phyloP scores from a whole-genome alignment of 2,888 invertebrate genomes.

The Epinotia bilunana region DNA sequence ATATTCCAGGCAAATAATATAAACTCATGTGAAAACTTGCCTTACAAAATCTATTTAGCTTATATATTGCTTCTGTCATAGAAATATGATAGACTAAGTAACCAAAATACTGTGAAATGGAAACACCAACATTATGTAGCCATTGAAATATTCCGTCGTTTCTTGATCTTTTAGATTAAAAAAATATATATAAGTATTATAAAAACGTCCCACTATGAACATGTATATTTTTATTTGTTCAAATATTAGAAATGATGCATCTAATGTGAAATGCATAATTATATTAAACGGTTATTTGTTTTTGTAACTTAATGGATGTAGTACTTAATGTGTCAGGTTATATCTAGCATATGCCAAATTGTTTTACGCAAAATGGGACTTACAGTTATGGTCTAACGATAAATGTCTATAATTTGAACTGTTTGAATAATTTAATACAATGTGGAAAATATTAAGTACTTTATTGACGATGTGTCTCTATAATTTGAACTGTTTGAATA shows the following conservation, averaged over 20 bases:
- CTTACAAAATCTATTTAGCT: background rate
- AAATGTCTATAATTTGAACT: background rate
- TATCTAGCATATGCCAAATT: background rate
- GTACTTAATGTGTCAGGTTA: background rate
- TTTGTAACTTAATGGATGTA: background rate
- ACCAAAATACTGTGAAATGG: background rate
- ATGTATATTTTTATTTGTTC: no score
- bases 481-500: no score
- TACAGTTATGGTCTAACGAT: background rate
- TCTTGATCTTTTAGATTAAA: background rate
- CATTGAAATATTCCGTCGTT: background rate
- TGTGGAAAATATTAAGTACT: background rate
- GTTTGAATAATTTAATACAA: background rate
- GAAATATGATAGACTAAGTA: background rate
- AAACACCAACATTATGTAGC: conserved; percentile 1
- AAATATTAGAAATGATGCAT: no score
- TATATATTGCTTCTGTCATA: background rate
- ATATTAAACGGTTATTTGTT: background rate
- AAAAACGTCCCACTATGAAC: background rate
- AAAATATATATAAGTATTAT: background rate
- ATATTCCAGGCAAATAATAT: background rate
- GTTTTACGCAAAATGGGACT: background rate
- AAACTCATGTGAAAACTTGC: background rate
- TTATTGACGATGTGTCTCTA: background rate
- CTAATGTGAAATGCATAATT: conserved; percentile 1